Percentiles rank a stretch among this genome's conserved stretches.
phyloP scores from a whole-genome alignment of 2,888 invertebrate species.

The Acleris literana region DNA sequence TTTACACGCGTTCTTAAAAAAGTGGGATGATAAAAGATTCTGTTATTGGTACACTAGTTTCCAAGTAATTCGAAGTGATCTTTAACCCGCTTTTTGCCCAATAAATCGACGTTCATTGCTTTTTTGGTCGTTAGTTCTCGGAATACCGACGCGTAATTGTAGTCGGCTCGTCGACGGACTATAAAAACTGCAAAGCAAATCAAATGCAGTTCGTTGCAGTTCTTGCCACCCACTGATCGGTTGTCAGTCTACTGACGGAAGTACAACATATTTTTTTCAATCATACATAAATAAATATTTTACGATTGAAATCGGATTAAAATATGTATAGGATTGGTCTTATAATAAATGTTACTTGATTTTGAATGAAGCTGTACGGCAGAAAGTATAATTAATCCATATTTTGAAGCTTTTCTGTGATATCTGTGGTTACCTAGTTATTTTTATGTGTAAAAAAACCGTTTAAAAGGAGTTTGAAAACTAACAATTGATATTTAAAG shows the following conservation, averaged over 20 bases:
- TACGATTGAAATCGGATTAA: not conserved
- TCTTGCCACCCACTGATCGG: conserved; percentile 31
- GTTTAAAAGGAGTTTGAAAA: no score
- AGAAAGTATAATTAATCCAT: no score
- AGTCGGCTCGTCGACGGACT: conserved; percentile 11
- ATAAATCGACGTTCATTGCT: conserved; percentile 9
- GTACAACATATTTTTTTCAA: conserved; percentile 6
- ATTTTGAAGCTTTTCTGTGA: no score
- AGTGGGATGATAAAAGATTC: conserved; percentile 3
- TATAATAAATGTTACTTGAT: not conserved
- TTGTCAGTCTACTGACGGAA: conserved; percentile 27
- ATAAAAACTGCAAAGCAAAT: conserved; percentile 31
- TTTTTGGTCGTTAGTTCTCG: conserved; percentile 13
- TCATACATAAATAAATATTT: conserved; percentile 1
- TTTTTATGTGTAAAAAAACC: no score
- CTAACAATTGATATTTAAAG: no score
- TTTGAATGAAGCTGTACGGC: no score
- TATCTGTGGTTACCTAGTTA: no score
- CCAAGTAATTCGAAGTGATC: conserved; percentile 29
- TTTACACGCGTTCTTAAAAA: not conserved
- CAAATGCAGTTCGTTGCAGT: conserved; percentile 32
- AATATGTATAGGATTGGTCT: not conserved
- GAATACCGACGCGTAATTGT: conserved; percentile 21
- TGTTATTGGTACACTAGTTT: conserved; percentile 22
- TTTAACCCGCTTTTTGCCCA: conserved; percentile 23